Evolutionary conservation across 2,797 vertebrate species (phyloP), one percentile per base, ranked within the genome.

Genomic region (Gallirallus australis): DNA sequence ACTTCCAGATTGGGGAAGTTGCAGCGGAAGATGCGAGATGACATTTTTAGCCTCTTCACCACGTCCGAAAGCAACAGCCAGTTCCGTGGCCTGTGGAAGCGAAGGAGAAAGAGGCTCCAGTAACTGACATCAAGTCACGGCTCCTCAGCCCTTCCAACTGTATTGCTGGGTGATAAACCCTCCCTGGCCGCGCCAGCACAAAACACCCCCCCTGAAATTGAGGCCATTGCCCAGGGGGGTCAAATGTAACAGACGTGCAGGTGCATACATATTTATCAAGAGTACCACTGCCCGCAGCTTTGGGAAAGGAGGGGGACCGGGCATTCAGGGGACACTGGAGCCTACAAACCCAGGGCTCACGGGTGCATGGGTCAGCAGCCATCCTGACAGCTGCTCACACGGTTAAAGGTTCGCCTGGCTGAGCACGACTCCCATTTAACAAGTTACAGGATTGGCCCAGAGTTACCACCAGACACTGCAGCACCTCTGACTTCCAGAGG

Each of bases 1-100:
- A 99, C 98, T 80, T 99, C 99, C 93, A 99, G 98, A 87, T 98
- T 99, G 18, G 99, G 98, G 94, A 99, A 99, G 82, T 98, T 98
- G 82, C 98, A 98, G 42, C 98, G 98, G 96, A 99, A 99, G 54
- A 98, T 98, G 57, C 98, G 98, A 3, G 99, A 98, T 3, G 99
- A 99, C 98, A 99, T 99, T 96, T 99, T 99, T 39, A 99, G 97
- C 64, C 98, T 98, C 96, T 98, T 99, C 57, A 99, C 98, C 90
- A 99, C 98, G 1, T 99, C 99, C 0, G 98, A 98, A 39, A 99
- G 98, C 95, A 99, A 97, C 33, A 99, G 98, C 99, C 99, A 99
- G 97, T 99, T 99, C 56, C 99, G 98, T 35, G 98, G 98, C 77
- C 99, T 99, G 96, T 2, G 66, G 63, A 79, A 85, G 82, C 9